Base-by-base conservation (phyloP, 2,113 vertebrate genomes). In the Rana temporaria region DNA sequence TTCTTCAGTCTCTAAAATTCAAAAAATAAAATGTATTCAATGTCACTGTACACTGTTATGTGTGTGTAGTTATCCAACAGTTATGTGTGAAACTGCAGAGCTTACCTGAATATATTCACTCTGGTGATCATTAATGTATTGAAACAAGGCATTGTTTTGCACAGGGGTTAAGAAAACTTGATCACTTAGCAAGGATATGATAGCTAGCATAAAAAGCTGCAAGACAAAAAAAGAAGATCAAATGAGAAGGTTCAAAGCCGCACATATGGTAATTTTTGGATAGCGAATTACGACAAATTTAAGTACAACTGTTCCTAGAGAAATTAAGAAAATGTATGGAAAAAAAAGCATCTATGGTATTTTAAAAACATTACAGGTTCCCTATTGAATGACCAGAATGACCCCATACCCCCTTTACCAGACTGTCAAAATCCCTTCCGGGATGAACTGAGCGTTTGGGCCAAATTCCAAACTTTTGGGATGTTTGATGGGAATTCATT, bases 81-180 rank as follows among this genome's bases (percentile, higher is more conserved):
- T 1, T 22, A 24, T 24, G 62, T 64, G 2, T 64, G 22, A 26
- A 20, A 5, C 8, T 24, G 66, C 42, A 4, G 19, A 11, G 2
- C 19, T 80, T 81, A 93, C 92, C 92, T 91, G 0, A 1, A 92
- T 87, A 8, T 91, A 91, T 9, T 88, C 86, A 6, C 81, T 84
- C 85, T 91, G 87, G 34, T 92, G 92, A 7, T 17, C 79, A 7
- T 94, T 91, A 15, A 91, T 87, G 64, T 92, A 85, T 42, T 60
- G 85, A 86, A 91, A 90, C 68, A 93, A 63, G 70, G 78, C 42
- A 2, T 48, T 65, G 20, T 90, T 57, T 20, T 64, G 0, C 0
- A 1, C 14, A 0, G 84, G 60, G 42, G 62, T 32, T 73, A 60
- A 59, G 56, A 53, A 26, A 26, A 14, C 62, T 42, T 63, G 60